Evolutionary conservation across 2,797 vertebrate species (phyloP).

Genomic region (Okamejei kenojei): DNA sequence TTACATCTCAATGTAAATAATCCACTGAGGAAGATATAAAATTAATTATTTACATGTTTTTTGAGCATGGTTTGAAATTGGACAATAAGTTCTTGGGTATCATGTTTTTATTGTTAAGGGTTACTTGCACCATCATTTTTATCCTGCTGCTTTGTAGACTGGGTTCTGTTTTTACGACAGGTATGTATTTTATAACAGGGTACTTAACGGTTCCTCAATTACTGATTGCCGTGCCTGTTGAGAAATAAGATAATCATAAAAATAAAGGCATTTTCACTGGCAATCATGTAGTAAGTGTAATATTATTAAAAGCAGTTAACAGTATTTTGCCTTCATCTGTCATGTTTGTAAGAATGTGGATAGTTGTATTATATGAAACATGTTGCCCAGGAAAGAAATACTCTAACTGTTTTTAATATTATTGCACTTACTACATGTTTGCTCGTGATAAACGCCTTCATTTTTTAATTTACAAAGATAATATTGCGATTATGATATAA

Average conservation of each 20-base stretch:
- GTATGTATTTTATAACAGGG: not conserved
- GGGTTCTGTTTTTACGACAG: not conserved
- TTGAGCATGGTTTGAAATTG: constrained; percentile 41
- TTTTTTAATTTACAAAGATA: not conserved
- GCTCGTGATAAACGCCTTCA: no score
- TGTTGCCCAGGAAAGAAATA: no score
- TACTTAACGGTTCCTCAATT: not conserved
- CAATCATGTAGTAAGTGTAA: not conserved
- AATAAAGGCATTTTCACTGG: not conserved
- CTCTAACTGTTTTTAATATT: no score
- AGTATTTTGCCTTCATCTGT: not conserved
- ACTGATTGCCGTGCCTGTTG: not conserved
- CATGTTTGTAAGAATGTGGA: not conserved
- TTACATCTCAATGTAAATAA: constrained; percentile 60
- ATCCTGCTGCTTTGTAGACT: not conserved
- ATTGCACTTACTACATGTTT: no score
- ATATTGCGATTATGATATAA: constrained; percentile 1
- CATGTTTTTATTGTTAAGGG: not conserved
- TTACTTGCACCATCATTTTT: not conserved
- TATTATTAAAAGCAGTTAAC: constrained; percentile 3
- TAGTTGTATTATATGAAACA: not conserved
- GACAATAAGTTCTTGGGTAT: constrained; percentile 49
- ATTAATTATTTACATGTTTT: constrained; percentile 47
- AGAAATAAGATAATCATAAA: not conserved
- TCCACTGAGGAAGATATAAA: constrained; percentile 48